Evolutionary conservation across 1,140 invertebrate genomes (phyloP), one percentile per base, ranked within the genome.

Genomic region (Diploscapter pachys): DNA sequence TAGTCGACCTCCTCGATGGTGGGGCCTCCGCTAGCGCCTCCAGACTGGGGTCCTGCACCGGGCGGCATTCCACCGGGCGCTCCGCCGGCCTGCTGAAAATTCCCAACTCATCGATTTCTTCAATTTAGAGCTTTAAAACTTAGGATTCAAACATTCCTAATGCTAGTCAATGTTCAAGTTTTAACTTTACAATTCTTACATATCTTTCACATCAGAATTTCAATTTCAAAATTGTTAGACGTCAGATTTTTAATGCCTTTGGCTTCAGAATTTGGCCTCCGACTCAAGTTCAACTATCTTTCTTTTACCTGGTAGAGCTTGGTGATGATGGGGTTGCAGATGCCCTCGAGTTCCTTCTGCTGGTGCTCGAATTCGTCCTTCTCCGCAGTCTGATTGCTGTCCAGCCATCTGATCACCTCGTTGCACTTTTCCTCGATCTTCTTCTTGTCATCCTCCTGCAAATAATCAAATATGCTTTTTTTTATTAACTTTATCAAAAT

Each of bases 1-100:
- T 94, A 95, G 87, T 96, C 93, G 82, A 95, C 93, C 89, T 96
- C 93, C 87, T 96, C 93, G 84, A 95, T 94, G 84, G 93, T 95
- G 79, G 93, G 93, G 83, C 93, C 93, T 49, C 53, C 63, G 6
- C 52, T 52, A 56, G 67, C 52, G 31, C 80, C 67, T 9, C 69
- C 61, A 9, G 6, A 52, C 8, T 8, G 8, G 5, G 68, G 50
- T 63, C 71, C 72, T 59, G 72, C 72, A 57, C 66, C 73, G 62
- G 65, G 65, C 50, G 74, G 70, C 82, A 78, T 69, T 51, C 82
- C 81, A 13, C 79, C 80, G 75, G 89, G 89, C 52, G 89, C 90
- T 53, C 88, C 90, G 6, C 80, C 80, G 52, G 79, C 79, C 63
- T 31, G 31, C 31, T 31, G 31, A 31, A 31, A 31, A 31, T 31